Evolutionary conservation across 2,797 vertebrate genomes (phyloP).

Genomic region (Hapalemur alaotrensis): DNA sequence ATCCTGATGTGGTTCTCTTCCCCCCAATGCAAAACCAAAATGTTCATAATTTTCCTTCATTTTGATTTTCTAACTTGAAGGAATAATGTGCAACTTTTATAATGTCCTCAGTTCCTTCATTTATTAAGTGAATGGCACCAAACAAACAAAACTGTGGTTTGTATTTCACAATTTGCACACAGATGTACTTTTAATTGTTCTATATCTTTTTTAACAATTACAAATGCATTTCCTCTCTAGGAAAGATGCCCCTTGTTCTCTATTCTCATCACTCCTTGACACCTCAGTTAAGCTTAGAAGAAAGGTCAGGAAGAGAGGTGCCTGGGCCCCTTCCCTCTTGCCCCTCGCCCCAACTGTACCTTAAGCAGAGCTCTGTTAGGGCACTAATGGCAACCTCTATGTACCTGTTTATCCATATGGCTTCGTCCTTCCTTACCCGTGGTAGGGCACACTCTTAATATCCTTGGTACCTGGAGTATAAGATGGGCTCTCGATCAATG

Average conservation of each 20-base stretch:
- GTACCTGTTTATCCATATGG: neutral
- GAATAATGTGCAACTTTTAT: neutral
- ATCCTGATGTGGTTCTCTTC: neutral
- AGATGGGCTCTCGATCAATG: neutral
- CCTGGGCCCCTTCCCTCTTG: fast-evolving
- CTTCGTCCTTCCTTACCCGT: neutral
- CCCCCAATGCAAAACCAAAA: neutral
- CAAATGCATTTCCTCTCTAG: neutral
- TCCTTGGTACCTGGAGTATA: neutral
- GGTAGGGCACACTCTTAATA: neutral
- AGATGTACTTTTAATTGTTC: neutral
- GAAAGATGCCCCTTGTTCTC: neutral
- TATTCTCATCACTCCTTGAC: neutral
- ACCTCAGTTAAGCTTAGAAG: neutral
- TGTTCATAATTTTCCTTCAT: neutral
- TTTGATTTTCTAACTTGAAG: neutral
- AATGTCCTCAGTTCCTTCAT: neutral
- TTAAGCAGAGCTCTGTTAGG: neutral
- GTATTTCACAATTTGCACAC: neutral
- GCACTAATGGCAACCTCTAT: neutral
- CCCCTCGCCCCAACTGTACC: neutral
- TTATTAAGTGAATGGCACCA: neutral
- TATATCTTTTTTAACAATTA: neutral
- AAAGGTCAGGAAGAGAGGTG: neutral
- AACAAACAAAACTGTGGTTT: neutral